Evolutionary conservation across 2,888 invertebrate genomes (phyloP), one percentile per base, ranked within the genome.

Genomic region (Aricia artaxerxes): DNA sequence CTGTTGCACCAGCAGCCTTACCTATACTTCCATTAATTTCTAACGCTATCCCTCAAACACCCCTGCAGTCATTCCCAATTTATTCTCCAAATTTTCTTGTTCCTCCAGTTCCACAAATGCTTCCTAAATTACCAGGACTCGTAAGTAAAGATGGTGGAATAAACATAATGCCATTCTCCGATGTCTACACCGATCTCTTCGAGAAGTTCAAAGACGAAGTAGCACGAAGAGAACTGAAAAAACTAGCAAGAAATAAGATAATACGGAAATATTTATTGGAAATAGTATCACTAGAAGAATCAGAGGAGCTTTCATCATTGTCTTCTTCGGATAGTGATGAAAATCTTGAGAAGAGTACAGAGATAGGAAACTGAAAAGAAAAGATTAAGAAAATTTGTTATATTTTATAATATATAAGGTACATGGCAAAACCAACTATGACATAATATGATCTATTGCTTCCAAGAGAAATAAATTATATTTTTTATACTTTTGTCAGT

Each of bases 141-240:
- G 90, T 92, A 0, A 85, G 89, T 1, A 81, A 82, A 0, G 90
- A 90, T 79, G 92, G 92, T 1, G 93, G 92, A 0, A 89, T 94
- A 9, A 94, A 93, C 75, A 87, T 94, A 16, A 81, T 94, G 78
- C 93, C 94, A 1, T 93, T 93, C 82, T 90, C 93, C 0, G 93
- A 93, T 77, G 90, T 82, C 0, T 93, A 92, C 80, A 84, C 92
- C 0, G 91, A 93, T 80, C 80, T 92, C 76, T 80, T 92, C 6
- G 91, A 92, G 78, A 89, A 86, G 77, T 89, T 90, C 78, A 92
- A 90, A 78, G 88, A 89, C 35, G 90, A 88, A 81, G 85, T 87
- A 83, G 84, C 92, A 35, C 87, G 88, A 64, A 88, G 83, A 80
- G 87, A 86, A 16, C 81, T 92, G 4, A 83, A 85, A 44, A 88